Evolutionary conservation across 2,888 invertebrate species (phyloP), one percentile per base, ranked within the genome.

Genomic region (Ligdia adustata): DNA sequence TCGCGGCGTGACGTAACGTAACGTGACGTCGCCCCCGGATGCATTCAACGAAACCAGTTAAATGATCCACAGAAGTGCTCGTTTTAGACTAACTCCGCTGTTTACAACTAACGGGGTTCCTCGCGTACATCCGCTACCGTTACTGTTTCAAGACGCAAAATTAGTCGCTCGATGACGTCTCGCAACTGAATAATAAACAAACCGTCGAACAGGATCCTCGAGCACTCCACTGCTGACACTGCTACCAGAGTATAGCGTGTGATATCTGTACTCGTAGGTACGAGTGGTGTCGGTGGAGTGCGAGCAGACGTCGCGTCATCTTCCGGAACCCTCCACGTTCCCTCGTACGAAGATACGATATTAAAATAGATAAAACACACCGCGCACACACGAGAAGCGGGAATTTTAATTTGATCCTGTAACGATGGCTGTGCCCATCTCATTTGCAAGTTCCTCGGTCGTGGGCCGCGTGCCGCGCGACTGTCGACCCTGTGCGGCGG

Each of bases 361-460:
- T 55, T 52, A 40, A 52, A 57, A 53, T 52, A 65, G 56, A 64
- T 61, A 62, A 60, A 59, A 56, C 70, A 65, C 65, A 55, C 57
- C 59, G 60, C 53, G 58, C 53, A 62, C 60, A 60, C 55, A 64
- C 59, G 60, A 52, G 43, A 57, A 48, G 54, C 48, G 58, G 45
- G 64, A 59, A 65, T 70, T 72, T 72, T 69, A 71, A 71, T 71
- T 72, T 70, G 62, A 63, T 70, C 60, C 65, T 57, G 57, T 66
- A 60, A 69, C 60, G 57, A 57, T 52, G 55, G 56, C 53, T 65
- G 55, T 60, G 53, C 67, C 67, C 62, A 61, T 64, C 66, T 70
- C 66, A 69, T 67, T 69, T 65, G 56, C 39, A 51, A 55, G 35
- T 40, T 47, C 52, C 41, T n/a, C 14, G 5, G 20, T 9, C 4